A percentile compares a stretch with the other conserved stretches of the same genome.
Conservation (phyloP, 2,797 vertebrate genomes). For the Rhynchotus rufescens region DNA sequence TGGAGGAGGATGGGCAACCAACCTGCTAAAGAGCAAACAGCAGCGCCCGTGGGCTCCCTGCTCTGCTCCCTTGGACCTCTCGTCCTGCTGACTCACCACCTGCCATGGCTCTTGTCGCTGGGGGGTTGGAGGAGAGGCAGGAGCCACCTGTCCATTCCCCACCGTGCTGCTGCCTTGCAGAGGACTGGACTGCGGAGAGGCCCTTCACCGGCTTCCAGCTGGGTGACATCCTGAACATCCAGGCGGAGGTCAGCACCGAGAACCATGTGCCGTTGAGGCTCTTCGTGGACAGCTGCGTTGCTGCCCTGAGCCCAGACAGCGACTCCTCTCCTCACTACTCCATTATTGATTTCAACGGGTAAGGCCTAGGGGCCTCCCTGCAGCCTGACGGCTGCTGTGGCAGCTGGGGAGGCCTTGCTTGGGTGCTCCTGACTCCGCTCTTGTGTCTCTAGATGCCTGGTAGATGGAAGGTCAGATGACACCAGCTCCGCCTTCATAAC, state of each 20-base stretch:
- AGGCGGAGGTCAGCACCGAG: constrained; percentile 18
- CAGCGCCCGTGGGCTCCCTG: fast-evolving
- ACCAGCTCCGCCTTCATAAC: constrained; percentile 58
- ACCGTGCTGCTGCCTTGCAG: neutral
- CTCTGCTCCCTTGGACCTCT: neutral
- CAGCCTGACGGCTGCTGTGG: fast-evolving
- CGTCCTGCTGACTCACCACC: neutral
- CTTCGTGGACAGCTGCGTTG: constrained; percentile 52
- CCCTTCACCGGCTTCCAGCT: neutral
- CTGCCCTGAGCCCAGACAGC: neutral
- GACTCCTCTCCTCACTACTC: constrained; percentile 29
- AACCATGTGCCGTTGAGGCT: constrained; percentile 45
- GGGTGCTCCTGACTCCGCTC: neutral
- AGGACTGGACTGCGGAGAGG: constrained; percentile 44
- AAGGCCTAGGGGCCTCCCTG: neutral
- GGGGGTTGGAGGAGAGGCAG: fast-evolving
- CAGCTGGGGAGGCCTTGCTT: fast-evolving
- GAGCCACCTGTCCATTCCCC: neutral
- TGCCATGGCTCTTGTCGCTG: neutral
- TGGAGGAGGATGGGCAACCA: neutral
- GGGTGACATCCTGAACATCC: constrained; percentile 49
- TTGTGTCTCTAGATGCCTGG: neutral
- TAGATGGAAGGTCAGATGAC: constrained; percentile 40
- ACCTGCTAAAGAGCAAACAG: neutral
- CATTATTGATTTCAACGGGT: constrained; percentile 53